These are phyloP conservation scores for Borostomias antarcticus DNA, from an alignment of 2,797 vertebrate genomes.

Conservation along the genomic window DNA sequence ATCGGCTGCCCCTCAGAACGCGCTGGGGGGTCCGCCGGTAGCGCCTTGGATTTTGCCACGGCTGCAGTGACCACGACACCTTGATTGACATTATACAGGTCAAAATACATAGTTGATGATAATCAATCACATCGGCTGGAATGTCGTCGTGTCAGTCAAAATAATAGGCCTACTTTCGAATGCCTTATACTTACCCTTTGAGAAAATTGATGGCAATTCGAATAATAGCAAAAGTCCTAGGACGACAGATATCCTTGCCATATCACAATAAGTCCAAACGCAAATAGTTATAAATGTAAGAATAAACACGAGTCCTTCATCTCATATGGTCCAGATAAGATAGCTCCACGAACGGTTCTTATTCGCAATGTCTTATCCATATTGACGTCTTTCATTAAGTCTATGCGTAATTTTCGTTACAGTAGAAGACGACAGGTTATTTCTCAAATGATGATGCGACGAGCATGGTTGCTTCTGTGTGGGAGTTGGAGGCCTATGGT, in stretches of 20 bases:
- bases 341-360: not conserved
- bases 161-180: not conserved
- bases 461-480: too few relatives aligned
- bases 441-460: too few relatives aligned
- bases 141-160: not conserved
- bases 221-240: slow-evolving; percentile 52
- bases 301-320: slow-evolving; percentile 34
- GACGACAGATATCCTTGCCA: slow-evolving; percentile 43
- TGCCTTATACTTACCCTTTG: slow-evolving; percentile 59
- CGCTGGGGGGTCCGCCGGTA: slow-evolving; percentile 18
- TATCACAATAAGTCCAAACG: slow-evolving; percentile 58
- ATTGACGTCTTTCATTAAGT: not conserved
- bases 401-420: not conserved
- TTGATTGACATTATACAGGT: slow-evolving; percentile 29
- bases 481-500: too few relatives aligned
- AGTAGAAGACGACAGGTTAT: not conserved
- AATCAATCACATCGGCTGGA: not conserved
- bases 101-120: not conserved
- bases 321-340: slow-evolving; percentile 33
- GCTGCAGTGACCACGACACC: slow-evolving; percentile 44
- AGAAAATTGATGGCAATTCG: slow-evolving; percentile 48
- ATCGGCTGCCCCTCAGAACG: not conserved
- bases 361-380: not conserved
- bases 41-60: slow-evolving; percentile 34
- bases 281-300: slow-evolving; percentile 33